Evolutionary conservation across 2,797 vertebrate genomes (phyloP).

Genomic region (Glossophaga mutica): DNA sequence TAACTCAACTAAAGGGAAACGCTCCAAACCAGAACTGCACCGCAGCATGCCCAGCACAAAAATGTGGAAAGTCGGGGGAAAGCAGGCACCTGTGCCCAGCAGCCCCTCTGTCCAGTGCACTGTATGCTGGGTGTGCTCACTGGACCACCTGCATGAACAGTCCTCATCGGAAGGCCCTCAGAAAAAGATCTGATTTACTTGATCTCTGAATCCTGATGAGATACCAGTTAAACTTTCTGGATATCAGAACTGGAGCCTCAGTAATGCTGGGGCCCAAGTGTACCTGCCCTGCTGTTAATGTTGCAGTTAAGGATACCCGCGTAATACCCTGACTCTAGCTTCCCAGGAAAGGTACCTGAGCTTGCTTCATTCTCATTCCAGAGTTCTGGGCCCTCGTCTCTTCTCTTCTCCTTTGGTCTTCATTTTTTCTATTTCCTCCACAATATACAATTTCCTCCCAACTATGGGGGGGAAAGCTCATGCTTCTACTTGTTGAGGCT

Average conservation of each 20-base stretch:
- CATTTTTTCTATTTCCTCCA: conserved; percentile 88
- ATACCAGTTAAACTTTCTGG: conserved; percentile 14
- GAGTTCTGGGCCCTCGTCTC: conserved; percentile 84
- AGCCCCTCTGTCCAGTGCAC: background rate
- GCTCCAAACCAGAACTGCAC: background rate
- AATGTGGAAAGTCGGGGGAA: background rate
- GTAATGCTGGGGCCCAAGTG: background rate
- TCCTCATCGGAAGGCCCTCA: background rate
- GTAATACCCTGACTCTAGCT: background rate
- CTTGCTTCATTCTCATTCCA: conserved; percentile 87
- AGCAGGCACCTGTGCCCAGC: background rate
- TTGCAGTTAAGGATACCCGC: background rate
- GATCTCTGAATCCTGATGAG: conserved; percentile 38
- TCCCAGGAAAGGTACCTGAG: conserved; percentile 84
- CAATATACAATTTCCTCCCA: conserved; percentile 86
- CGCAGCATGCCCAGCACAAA: background rate
- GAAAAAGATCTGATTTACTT: conserved; percentile 12
- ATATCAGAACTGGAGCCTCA: background rate
- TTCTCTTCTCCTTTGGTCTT: conserved; percentile 89
- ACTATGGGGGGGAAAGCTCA: conserved; percentile 62
- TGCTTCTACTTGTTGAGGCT: background rate
- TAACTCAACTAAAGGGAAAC: background rate
- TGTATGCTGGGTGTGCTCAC: background rate
- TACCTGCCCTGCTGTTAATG: background rate
- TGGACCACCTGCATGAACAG: background rate